Base-by-base conservation (phyloP, 2,888 invertebrate species). In the Cyclophora punctaria region DNA sequence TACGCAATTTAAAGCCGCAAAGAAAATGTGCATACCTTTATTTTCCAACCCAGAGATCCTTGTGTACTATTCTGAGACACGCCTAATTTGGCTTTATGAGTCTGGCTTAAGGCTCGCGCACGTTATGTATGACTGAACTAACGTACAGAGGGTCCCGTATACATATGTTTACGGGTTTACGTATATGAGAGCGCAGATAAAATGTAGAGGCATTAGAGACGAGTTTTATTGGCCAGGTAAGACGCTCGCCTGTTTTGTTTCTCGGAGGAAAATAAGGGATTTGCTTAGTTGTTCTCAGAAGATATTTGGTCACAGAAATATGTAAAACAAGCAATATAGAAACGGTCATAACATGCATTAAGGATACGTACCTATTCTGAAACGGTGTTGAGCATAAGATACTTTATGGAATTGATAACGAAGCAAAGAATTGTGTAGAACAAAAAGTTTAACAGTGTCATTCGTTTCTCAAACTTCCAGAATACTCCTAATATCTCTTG, bases 71-170 rank as follows among this genome's bases (percentile, higher is more conserved):
- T n/a, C 44, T 56, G 70, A 69, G 73, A 73, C 69, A 69, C 65
- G 74, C 71, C 80, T 81, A 81, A 81, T 81, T 81, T 79, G 78
- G 79, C 74, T 81, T 81, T 80, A 81, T 73, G 80, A 74, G 75
- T 64, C 66, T 64, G 72, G 71, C 75, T 64, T 60, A 64, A 60
- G 78, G 69, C 2, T 45, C 5, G 2, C 49, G 34, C 55, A 50
- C 41, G 74, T 67, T 68, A 74, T 69, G 68, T 71, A 75, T 63
- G 78, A 64, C 71, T 61, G 66, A 67, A 71, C 72, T 69, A 73
- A 72, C 72, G 69, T 71, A 47, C 47, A 49, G 5, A n/a, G 7
- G 62, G 64, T 64, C 66, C 62, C 63, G 61, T 66, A 62, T 64
- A 70, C 69, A 56, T 58, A 59, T 55, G 53, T 55, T 58, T 59